A percentile compares a stretch with the other conserved stretches of the same genome.
Conservation (phyloP, 2,797 vertebrate genomes). For the Acanthurus leucopareius region DNA sequence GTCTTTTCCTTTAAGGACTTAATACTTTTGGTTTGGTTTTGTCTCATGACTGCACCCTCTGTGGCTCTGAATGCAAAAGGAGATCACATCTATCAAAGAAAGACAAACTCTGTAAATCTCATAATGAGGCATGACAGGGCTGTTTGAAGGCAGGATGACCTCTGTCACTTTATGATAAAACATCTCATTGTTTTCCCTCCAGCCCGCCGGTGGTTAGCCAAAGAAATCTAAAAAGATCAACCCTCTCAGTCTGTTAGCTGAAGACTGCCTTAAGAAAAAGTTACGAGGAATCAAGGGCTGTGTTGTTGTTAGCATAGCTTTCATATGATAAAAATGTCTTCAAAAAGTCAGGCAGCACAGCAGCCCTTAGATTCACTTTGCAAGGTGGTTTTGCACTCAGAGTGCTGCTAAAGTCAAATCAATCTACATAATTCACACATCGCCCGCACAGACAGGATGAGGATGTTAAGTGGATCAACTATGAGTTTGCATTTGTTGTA, state of each 20-base stretch:
- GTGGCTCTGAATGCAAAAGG: conserved; percentile 44
- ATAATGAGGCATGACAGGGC: conserved; percentile 69
- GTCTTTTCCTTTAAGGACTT: conserved; percentile 29
- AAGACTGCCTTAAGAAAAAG: conserved; percentile 19
- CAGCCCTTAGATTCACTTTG: conserved; percentile 13
- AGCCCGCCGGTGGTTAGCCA: conserved; percentile 41
- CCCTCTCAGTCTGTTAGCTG: conserved; percentile 27
- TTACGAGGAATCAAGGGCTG: conserved; percentile 19
- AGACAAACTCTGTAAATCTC: conserved; percentile 72
- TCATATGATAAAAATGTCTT: neutral
- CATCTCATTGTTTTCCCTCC: conserved; percentile 66
- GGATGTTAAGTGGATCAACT: neutral
- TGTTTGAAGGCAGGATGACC: conserved; percentile 55
- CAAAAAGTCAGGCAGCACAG: conserved; percentile 8
- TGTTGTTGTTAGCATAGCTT: conserved; percentile 2
- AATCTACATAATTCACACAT: conserved; percentile 11
- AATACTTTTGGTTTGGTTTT: conserved; percentile 40
- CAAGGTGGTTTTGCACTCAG: neutral
- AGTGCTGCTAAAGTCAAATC: conserved; percentile 1
- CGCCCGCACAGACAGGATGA: neutral
- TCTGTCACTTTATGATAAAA: conserved; percentile 63
- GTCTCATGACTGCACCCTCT: conserved; percentile 54
- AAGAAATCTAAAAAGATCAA: conserved; percentile 62
- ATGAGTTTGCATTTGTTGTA: neutral
- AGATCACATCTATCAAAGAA: conserved; percentile 55